Evolutionary conservation across 2,797 vertebrate genomes (phyloP).

Genomic region (Karalla daura): DNA sequence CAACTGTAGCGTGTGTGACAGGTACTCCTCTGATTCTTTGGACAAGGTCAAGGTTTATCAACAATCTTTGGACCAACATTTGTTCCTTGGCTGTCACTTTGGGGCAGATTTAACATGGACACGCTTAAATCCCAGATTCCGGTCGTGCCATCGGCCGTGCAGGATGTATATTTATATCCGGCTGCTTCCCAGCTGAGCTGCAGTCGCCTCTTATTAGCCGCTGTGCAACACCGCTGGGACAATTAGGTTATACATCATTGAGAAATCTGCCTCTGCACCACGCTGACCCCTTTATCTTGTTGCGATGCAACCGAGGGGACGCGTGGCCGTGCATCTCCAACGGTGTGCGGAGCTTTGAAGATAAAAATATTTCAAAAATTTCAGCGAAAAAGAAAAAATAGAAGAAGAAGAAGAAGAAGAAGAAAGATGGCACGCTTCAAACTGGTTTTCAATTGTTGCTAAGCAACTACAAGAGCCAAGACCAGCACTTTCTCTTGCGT

Average conservation of each 20-base stretch:
- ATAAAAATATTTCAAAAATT: conserved; percentile 62
- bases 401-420: no score
- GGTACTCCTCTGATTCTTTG: no score
- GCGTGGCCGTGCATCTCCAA: conserved; percentile 33
- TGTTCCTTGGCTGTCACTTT: conserved; percentile 14
- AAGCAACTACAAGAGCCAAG: conserved; percentile 72
- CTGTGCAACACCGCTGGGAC: conserved; percentile 13
- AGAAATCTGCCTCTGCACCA: conserved; percentile 23
- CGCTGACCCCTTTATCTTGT: conserved; percentile 45
- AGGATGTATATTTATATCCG: conserved; percentile 44
- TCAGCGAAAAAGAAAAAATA: conserved; percentile 43
- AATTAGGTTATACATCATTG: conserved; percentile 34
- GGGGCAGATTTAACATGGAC: conserved; percentile 5
- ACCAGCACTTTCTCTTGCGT: conserved; percentile 47
- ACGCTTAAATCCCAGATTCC: conserved; percentile 29
- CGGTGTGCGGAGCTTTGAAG: conserved; percentile 45
- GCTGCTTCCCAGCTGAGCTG: conserved; percentile 35
- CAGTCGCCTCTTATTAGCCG: conserved; percentile 37
- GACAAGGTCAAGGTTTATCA: no score
- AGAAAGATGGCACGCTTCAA: conserved; percentile 48
- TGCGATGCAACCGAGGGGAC: conserved; percentile 16
- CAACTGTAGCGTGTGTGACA: no score
- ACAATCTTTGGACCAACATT: background rate
- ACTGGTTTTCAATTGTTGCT: conserved; percentile 73
- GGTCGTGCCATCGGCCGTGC: conserved; percentile 4